Evolutionary conservation across 2,797 vertebrate genomes (phyloP), one percentile per base, ranked within the genome.

Genomic region (Etheostoma nigrum): DNA sequence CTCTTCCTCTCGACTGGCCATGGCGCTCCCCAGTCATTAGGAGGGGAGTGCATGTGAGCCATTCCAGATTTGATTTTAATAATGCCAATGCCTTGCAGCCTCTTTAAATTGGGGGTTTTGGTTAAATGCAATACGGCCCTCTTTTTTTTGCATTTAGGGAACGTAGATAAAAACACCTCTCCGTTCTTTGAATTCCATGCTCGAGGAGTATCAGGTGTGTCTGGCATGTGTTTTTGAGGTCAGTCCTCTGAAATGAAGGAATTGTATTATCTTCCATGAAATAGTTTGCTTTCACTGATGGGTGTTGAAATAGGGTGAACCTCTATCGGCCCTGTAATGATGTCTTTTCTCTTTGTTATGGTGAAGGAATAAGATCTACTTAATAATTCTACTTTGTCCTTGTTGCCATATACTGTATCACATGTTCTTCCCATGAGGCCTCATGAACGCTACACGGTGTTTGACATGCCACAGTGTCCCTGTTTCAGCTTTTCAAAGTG

Each of bases 41-140:
- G 90, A 94, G 93, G 74, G 94, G 71, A 96, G 96, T 96, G 94
- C 95, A 93, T 95, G 96, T 94, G 93, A 96, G 96, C 94, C 92
- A 80, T 89, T 84, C 93, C 95, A 95, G 95, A 97, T 97, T 97
- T 96, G 94, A 97, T 97, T 97, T 97, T 97, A 97, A 97, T 97
- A 98, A 97, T 93, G 92, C 91, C 94, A 93, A 95, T 93, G 95
- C 93, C 94, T 94, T 95, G 95, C 94, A 94, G 93, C 90, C 90
- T 95, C 93, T 94, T 95, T 96, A 96, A 94, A 91, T 92, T 90
- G 90, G 94, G 93, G 93, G 25, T 53, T 95, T 91, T 89, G 92
- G 94, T 94, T 95, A 95, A 95, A 95, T 92, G 91, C 23, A 62
- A 67, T 76, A 23, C 25, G 59, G 47, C 40, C 42, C 36, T 55